A percentile compares a stretch with the other conserved stretches of the same genome.
Evolutionary conservation across 2,888 invertebrate genomes (phyloP).

Genomic region (Heterodera filipjevi): DNA sequence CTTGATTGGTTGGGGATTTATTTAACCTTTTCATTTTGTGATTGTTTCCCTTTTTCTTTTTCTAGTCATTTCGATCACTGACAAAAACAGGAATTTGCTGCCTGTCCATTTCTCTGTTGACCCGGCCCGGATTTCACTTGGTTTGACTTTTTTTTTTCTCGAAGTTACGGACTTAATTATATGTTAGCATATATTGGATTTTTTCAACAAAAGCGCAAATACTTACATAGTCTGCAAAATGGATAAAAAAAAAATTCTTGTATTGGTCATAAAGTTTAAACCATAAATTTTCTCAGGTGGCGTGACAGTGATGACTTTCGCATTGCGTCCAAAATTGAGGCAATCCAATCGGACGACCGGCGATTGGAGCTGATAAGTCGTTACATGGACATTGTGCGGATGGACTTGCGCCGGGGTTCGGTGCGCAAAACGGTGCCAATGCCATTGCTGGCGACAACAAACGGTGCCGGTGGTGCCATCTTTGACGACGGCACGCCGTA

Average conservation of each 20-base stretch:
- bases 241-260: too few species aligned
- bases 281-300: slow-evolving; percentile 42
- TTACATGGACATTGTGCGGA: slow-evolving; percentile 61
- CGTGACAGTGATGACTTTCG: slow-evolving; percentile 50
- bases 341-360: slow-evolving; percentile 47
- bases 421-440: slow-evolving; percentile 44
- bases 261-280: too few species aligned
- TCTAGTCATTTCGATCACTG: slow-evolving; percentile 77
- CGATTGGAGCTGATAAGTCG: slow-evolving; percentile 51
- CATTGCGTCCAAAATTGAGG: slow-evolving; percentile 43
- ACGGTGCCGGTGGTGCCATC: not conserved
- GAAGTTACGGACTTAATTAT: too few species aligned
- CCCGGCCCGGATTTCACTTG: slow-evolving; percentile 80
- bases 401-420: slow-evolving; percentile 50
- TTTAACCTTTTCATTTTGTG: not conserved
- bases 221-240: too few species aligned
- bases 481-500: not conserved
- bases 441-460: not conserved
- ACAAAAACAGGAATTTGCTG: slow-evolving; percentile 75
- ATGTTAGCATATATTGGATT: too few species aligned
- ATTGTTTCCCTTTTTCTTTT: slow-evolving; percentile 15
- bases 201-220: too few species aligned
- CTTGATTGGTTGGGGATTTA: not conserved
- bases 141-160: slow-evolving; percentile 59
- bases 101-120: slow-evolving; percentile 83